These are phyloP conservation scores for Tetropium fuscum DNA, from an alignment of 2,888 invertebrate species.

Conservation along the genomic window DNA sequence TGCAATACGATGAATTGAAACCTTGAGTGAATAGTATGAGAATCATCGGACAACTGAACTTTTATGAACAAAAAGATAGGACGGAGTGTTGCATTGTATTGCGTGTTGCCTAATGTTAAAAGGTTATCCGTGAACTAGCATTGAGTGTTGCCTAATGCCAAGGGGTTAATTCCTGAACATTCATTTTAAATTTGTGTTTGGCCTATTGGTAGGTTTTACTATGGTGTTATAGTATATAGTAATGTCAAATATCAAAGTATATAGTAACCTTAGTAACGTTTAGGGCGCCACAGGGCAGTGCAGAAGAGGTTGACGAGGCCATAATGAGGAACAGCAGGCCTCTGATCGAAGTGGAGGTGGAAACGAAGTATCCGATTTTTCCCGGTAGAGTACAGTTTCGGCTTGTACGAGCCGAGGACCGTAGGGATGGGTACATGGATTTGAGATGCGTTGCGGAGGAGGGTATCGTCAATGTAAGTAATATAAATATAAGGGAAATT, in stretches of 20 bases:
- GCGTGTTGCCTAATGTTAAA: no score
- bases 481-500: background rate
- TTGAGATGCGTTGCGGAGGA: slow-evolving; percentile 70
- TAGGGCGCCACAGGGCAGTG: slow-evolving; percentile 71
- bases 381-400: slow-evolving; percentile 65
- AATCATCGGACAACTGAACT: no score
- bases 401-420: slow-evolving; percentile 70
- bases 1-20: no score
- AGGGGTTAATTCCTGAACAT: no score
- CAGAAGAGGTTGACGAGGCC: slow-evolving; percentile 71
- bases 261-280: slow-evolving; percentile 1
- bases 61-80: no score
- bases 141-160: no score
- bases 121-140: no score
- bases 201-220: no score
- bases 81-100: no score
- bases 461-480: slow-evolving; percentile 53
- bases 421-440: slow-evolving; percentile 78
- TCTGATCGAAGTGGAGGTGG: slow-evolving; percentile 76
- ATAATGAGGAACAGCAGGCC: slow-evolving; percentile 69
- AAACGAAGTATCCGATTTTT: slow-evolving; percentile 71
- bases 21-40: no score
- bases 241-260: no score
- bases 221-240: no score
- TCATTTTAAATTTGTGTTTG: background rate